Base-by-base conservation (phyloP, 1,140 invertebrate genomes). In the Colletes latitarsis region DNA sequence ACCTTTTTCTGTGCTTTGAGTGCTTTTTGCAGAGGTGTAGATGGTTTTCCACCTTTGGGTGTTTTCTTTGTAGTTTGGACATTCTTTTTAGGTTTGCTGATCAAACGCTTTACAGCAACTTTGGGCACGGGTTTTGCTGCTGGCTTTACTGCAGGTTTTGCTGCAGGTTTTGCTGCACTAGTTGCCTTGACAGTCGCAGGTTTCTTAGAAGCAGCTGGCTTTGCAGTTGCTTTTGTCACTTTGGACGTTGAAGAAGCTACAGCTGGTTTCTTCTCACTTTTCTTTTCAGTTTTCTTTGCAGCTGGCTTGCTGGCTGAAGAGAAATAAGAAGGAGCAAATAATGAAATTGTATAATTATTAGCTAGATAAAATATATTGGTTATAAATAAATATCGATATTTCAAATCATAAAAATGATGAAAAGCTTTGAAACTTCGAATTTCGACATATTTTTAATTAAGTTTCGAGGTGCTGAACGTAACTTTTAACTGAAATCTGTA, bases 1-100 rank as follows among this genome's bases (percentile, higher is more conserved):
- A 97, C 97, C 95, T 98, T 98, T 86, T 96, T 96, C 92, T 97
- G 96, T 30, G 95, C 94, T 91, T 96, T 97, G 60, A 95, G 94
- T 71, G 96, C 97, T 82, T 95, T 95, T 58, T 94, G 94, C 63
- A 94, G 88, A 9, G 93, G 82, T 57, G 93, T 87, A 71, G 94
- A 91, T 66, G 92, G 91, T 89, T 86, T 95, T 43, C 93, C 89
- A 77, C 91, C 92, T 83, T 95, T 94, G 0, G 93, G 88, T 6
- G 92, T 92, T 73, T 94, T 94, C 87, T 96, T 96, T 15, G 94
- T 92, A 77, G 94, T 93, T 75, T 91, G 91, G n/a, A 92, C 95
- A 91, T 94, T 94, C 83, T 95, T 95, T 81, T 96, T 96, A 2
- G 95, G 94, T 90, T 96, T 96, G 2, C 95, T 82, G 39, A 88